A percentile compares a stretch with the other conserved stretches of the same genome.
Conservation (phyloP, 2,797 vertebrate species). For the Phataginus tricuspis region DNA sequence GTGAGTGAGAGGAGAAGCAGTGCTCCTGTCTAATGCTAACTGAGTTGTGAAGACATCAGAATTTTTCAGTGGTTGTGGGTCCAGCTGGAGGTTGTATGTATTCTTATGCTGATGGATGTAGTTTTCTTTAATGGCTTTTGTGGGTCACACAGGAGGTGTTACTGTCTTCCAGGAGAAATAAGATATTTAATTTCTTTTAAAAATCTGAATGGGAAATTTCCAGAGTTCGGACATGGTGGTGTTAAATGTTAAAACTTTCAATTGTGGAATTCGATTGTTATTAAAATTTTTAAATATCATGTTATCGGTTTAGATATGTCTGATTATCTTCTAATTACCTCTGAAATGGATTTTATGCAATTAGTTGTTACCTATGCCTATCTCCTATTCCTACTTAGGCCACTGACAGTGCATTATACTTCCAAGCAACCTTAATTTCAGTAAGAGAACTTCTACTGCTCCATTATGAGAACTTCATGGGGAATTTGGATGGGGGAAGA, state of each 20-base stretch:
- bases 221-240: neutral
- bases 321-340: slow-evolving; percentile 64
- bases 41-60: neutral
- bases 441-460: neutral
- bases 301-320: neutral
- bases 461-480: neutral
- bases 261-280: slow-evolving; percentile 51
- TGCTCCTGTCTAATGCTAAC: too few species aligned
- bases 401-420: neutral
- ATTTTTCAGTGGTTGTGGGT: neutral
- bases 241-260: slow-evolving; percentile 53
- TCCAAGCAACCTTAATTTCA: slow-evolving; percentile 23
- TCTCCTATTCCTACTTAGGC: slow-evolving; percentile 18
- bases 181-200: slow-evolving; percentile 36
- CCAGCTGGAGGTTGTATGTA: neutral
- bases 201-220: slow-evolving; percentile 42
- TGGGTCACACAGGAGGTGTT: neutral
- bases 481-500: neutral
- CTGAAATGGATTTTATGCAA: slow-evolving; percentile 10
- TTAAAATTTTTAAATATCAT: slow-evolving; percentile 54
- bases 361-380: neutral
- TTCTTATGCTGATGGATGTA: neutral
- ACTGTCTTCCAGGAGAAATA: slow-evolving; percentile 16
- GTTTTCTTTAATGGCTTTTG: slow-evolving; percentile 32
- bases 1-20: neutral